Evolutionary conservation across 2,888 invertebrate species (phyloP).

Genomic region (Agrilus mali): DNA sequence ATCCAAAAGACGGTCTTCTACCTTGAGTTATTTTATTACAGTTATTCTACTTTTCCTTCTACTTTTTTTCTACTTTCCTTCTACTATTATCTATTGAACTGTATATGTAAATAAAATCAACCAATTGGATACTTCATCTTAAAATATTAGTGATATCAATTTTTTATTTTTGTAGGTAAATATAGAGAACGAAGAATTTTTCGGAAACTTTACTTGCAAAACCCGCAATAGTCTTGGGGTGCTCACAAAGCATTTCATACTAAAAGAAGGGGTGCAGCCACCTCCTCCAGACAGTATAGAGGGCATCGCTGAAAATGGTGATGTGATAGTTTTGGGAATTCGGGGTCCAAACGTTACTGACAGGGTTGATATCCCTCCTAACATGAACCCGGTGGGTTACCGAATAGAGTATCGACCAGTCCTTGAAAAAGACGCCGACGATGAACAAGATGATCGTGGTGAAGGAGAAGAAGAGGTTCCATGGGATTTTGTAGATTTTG

Average conservation of each 20-base stretch:
- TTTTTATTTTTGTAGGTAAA: conserved; percentile 21
- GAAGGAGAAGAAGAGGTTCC: conserved; percentile 1
- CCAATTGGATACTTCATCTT: too few relatives aligned
- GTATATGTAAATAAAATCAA: too few relatives aligned
- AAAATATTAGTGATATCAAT: too few relatives aligned
- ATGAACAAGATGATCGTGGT: conserved; percentile 6
- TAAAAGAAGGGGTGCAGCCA: conserved; percentile 42
- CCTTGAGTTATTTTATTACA: too few relatives aligned
- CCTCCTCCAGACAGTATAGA: conserved; percentile 31
- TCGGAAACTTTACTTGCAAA: conserved; percentile 42
- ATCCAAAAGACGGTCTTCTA: too few relatives aligned
- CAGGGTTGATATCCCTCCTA: conserved; percentile 14
- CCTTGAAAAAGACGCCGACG: conserved; percentile 8
- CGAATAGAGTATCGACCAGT: conserved; percentile 21
- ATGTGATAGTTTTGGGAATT: conserved; percentile 23
- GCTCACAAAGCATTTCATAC: conserved; percentile 35
- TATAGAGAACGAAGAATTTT: conserved; percentile 27
- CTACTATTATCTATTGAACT: too few relatives aligned
- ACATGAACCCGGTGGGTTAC: conserved; percentile 25
- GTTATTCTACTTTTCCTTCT: too few relatives aligned
- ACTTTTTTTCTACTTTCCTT: too few relatives aligned
- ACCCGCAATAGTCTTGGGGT: conserved; percentile 39
- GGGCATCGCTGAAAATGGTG: conserved; percentile 19
- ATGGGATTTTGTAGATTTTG: too few relatives aligned
- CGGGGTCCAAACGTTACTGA: conserved; percentile 18